Base-by-base conservation (phyloP, 2,888 invertebrate genomes). In the Platycheirus albimanus region DNA sequence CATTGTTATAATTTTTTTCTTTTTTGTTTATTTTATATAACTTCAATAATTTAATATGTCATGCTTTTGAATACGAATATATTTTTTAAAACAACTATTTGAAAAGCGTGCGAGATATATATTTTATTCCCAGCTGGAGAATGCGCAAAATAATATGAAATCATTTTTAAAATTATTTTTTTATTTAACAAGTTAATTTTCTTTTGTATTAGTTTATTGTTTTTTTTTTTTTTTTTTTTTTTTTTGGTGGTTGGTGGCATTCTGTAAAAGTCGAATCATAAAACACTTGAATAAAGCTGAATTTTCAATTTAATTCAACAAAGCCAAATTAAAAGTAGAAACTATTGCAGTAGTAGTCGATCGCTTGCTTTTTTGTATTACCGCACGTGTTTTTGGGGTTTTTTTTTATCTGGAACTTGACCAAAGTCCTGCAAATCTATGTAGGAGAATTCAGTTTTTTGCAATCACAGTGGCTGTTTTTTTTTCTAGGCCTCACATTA, bases 91-190 rank as follows among this genome's bases (percentile, higher is more conserved):
- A 45, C 49, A 47, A 51, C 54, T 70, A 54, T 66, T 30, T 47
- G 45, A 51, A 51, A 78, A 78, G 52, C 67, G 77, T 78, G 77
- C 72, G 63, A 78, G n/a, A 78, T 64, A 69, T 64, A 69, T 54
- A 66, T 51, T 78, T 78, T 72, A 83, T 78, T 78, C 78, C 78
- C 83, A 74, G 78, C 83, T 83, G 49, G 61, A 69, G 83, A 78
- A 78, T 83, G 83, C 49, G 56, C 78, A 78, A 51, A 19, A 45
- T 69, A 24, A 49, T 67, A 49, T 72, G 3, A 49, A 61, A 54
- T 54, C 11, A 8, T 38, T 24, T 24, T 28, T 64, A 2, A 38
- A 20, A 20, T 24, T 54, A 15, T 38, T 70, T 61, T 2, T 49
- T 4, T 7, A 28, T 36, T 47, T 30, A 10, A 30, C 51, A 17